Conservation (phyloP, 2,113 vertebrate genomes). For the Xiphophorus hellerii region DNA sequence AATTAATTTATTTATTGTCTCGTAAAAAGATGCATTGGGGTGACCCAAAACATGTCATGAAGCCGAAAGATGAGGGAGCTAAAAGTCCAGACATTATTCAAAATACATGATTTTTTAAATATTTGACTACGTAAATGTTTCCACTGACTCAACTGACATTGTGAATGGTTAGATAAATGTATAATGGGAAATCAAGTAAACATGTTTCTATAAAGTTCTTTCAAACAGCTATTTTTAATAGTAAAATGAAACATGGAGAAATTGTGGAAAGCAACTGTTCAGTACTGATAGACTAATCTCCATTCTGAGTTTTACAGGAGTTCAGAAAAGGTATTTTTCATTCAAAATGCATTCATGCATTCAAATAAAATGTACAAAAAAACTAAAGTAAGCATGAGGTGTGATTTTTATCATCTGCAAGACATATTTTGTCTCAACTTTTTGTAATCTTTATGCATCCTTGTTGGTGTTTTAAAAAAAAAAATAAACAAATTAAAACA, state of each 20-base stretch:
- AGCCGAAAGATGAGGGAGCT: neutral
- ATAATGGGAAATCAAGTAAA: neutral
- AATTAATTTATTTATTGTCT: neutral
- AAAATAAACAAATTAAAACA: too few relatives aligned
- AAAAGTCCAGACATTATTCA: neutral
- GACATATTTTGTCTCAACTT: neutral
- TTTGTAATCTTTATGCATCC: too few relatives aligned
- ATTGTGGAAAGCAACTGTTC: neutral
- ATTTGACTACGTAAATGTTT: neutral
- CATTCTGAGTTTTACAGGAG: neutral
- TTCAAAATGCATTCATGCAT: too few relatives aligned
- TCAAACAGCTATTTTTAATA: too few relatives aligned
- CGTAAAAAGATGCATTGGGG: neutral
- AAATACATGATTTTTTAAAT: neutral
- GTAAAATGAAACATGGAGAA: too few relatives aligned
- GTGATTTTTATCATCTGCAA: neutral
- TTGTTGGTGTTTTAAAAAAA: too few relatives aligned
- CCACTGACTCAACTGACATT: neutral
- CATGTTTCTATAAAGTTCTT: neutral
- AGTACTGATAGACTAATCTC: neutral
- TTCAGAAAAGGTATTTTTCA: neutral
- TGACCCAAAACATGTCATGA: neutral
- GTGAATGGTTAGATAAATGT: neutral
- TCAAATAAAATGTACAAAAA: too few relatives aligned
- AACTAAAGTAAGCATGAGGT: too few relatives aligned